Percentiles rank a stretch among this genome's conserved stretches.
Evolutionary conservation across 2,888 invertebrate genomes (phyloP).

Genomic region (Bombylius major): DNA sequence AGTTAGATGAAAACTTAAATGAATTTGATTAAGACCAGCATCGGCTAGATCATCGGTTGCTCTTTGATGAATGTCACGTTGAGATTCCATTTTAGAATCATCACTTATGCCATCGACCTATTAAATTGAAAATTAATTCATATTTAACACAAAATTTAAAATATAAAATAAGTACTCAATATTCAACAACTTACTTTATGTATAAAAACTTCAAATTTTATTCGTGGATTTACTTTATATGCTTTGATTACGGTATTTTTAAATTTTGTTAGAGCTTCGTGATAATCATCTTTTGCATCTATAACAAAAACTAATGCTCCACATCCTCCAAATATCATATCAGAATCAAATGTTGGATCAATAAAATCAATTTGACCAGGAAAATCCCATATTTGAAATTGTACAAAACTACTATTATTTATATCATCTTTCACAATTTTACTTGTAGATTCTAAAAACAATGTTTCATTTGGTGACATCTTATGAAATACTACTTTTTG

Average conservation of each 20-base stretch:
- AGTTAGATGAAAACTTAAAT: conserved; percentile 89
- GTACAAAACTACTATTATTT: conserved; percentile 89
- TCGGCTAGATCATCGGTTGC: conserved; percentile 91
- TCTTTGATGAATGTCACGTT: conserved; percentile 93
- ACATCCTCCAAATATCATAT: conserved; percentile 92
- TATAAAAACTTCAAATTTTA: conserved; percentile 97
- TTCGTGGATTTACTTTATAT: conserved; percentile 87
- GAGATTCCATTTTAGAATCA: conserved; percentile 98
- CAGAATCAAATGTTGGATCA: conserved; percentile 90
- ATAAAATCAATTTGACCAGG: conserved; percentile 98
- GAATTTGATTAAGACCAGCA: conserved; percentile 75
- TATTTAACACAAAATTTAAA: neutral
- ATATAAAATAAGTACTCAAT: too few species aligned
- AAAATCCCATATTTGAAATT: conserved; percentile 99
- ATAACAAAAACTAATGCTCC: conserved; percentile 98
- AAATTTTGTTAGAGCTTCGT: conserved; percentile 86
- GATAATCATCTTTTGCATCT: conserved; percentile 96
- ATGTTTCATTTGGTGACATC: conserved; percentile 99
- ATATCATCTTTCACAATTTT: conserved; percentile 98
- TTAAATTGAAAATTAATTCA: conserved; percentile 14
- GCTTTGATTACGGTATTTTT: conserved; percentile 90
- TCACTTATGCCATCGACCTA: conserved; percentile 94
- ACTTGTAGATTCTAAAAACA: conserved; percentile 95
- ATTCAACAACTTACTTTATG: conserved; percentile 56
- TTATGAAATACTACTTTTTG: conserved; percentile 99